Conservation (phyloP, 2,888 invertebrate genomes). For the Phytoseiulus persimilis region DNA sequence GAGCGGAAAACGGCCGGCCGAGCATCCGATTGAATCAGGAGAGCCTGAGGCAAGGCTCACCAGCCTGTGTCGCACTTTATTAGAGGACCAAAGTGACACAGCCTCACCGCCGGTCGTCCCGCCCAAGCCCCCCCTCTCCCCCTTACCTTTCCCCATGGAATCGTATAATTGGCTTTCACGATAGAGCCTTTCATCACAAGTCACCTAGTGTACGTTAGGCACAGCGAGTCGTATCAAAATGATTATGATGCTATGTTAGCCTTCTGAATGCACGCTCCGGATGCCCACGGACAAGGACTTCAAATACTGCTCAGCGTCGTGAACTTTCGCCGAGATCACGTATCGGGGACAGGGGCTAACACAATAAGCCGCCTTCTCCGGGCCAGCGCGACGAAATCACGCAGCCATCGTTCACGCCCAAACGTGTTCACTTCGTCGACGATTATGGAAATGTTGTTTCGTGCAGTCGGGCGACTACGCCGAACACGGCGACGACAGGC, state of each 20-base stretch:
- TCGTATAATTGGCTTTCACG: neutral
- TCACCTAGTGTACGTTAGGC: neutral
- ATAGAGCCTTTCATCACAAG: neutral
- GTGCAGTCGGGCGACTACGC: neutral
- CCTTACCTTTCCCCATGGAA: neutral
- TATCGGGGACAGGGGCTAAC: neutral
- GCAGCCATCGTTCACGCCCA: neutral
- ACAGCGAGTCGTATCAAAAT: no score
- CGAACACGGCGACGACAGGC: neutral
- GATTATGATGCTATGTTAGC: neutral
- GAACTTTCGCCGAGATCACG: neutral
- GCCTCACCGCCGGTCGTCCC: neutral
- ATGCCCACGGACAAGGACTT: neutral
- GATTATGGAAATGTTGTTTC: neutral
- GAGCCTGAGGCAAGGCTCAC: slow-evolving; percentile 17
- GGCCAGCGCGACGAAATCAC: neutral
- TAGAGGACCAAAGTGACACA: neutral
- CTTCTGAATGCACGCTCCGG: neutral
- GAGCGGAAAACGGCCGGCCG: slow-evolving; percentile 34
- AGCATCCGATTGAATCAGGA: slow-evolving; percentile 35
- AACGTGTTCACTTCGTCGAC: neutral
- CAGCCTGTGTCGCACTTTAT: slow-evolving; percentile 38
- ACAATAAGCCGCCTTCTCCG: neutral
- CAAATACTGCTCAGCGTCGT: neutral
- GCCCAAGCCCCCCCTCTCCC: neutral